These are phyloP conservation scores for Uropsilus gracilis DNA, from an alignment of 2,113 vertebrate species.

Conservation along the genomic window DNA sequence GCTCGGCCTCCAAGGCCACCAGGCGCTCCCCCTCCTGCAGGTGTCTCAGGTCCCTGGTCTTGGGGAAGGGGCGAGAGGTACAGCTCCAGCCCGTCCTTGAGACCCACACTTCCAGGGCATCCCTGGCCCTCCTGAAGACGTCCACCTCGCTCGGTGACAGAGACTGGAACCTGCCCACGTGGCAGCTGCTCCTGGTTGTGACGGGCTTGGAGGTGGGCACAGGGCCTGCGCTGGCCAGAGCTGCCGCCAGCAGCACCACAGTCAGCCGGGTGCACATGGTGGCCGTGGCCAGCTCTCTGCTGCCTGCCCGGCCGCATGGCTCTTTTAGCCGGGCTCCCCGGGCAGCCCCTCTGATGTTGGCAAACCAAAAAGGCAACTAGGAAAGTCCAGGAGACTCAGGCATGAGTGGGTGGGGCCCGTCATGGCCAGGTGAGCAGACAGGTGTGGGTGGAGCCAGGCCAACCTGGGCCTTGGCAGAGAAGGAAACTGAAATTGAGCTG, in stretches of 20 bases:
- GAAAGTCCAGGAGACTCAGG: background rate
- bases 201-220: background rate
- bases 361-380: background rate
- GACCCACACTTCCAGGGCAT: background rate
- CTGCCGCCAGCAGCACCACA: background rate
- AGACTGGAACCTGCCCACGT: slow-evolving; percentile 58
- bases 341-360: background rate
- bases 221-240: background rate
- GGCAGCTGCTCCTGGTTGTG: background rate
- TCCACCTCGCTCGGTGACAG: background rate
- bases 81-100: background rate
- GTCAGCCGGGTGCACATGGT: fast-evolving
- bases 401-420: background rate
- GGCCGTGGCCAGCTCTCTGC: background rate
- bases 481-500: slow-evolving; percentile 31
- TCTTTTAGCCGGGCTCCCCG: background rate
- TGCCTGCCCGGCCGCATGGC: background rate
- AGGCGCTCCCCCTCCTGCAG: slow-evolving; percentile 21
- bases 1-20: slow-evolving; percentile 12
- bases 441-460: background rate
- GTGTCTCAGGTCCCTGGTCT: background rate
- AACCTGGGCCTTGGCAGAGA: background rate
- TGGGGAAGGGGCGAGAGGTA: background rate
- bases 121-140: slow-evolving; percentile 42
- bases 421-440: background rate